phyloP scores from a whole-genome alignment of 1,140 invertebrate genomes.

The Papilio aristodemus region DNA sequence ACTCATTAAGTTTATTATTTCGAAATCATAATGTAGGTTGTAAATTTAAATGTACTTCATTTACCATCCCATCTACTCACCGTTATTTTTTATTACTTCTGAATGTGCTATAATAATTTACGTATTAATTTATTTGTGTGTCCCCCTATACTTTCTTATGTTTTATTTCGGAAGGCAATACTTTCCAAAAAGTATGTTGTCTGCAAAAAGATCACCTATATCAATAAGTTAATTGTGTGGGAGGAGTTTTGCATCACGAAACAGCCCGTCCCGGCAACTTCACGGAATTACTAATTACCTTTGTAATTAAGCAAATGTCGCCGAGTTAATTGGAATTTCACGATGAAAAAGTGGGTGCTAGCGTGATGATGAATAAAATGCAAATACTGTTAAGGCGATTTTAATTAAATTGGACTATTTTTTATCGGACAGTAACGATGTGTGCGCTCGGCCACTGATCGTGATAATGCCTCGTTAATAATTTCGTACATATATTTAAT shows the following conservation, averaged over 20 bases:
- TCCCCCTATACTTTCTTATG: neutral
- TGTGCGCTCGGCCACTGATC: slow-evolving; percentile 9
- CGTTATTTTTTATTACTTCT: no score
- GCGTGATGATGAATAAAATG: slow-evolving; percentile 57
- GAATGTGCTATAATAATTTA: no score
- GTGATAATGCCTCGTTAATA: slow-evolving; percentile 34
- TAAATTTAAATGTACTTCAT: no score
- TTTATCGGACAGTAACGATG: slow-evolving; percentile 13
- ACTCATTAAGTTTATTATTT: no score
- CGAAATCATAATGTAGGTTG: no score
- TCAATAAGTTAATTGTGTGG: slow-evolving; percentile 36
- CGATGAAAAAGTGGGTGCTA: slow-evolving; percentile 55
- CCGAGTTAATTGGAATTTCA: slow-evolving; percentile 54
- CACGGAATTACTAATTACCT: slow-evolving; percentile 57
- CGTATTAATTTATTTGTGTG: no score
- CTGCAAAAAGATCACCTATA: slow-evolving; percentile 25
- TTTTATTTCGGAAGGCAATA: neutral
- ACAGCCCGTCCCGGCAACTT: slow-evolving; percentile 47
- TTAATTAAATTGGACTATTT: slow-evolving; percentile 38
- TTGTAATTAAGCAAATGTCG: slow-evolving; percentile 61
- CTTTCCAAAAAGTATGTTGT: slow-evolving; percentile 1
- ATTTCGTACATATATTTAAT: slow-evolving; percentile 31
- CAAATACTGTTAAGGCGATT: slow-evolving; percentile 46
- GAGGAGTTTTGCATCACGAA: slow-evolving; percentile 43
- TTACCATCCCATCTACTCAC: no score